A percentile compares a stretch with the other conserved stretches of the same genome.
Conservation (phyloP, 2,113 vertebrate genomes). For the Athene noctua region DNA sequence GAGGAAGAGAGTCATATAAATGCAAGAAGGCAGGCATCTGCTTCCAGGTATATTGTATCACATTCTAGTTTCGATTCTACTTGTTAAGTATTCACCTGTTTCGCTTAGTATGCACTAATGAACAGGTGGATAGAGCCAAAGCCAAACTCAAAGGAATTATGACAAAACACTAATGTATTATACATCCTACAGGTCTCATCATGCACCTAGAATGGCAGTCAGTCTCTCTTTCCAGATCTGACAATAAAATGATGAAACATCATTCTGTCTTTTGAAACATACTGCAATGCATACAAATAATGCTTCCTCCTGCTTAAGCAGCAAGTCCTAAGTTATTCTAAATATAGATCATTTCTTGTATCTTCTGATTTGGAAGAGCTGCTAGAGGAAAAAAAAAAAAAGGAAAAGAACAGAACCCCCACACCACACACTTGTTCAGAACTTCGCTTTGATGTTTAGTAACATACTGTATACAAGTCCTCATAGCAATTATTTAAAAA, state of each 20-base stretch:
- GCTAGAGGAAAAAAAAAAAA: neutral
- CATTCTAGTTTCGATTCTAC: constrained; percentile 75
- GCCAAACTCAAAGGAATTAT: constrained; percentile 78
- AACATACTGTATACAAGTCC: neutral
- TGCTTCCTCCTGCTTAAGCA: constrained; percentile 47
- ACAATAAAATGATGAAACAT: constrained; percentile 67
- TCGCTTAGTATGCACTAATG: constrained; percentile 77
- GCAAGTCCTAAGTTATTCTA: constrained; percentile 40
- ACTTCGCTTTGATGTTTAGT: neutral
- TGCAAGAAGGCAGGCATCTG: neutral
- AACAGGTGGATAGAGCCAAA: constrained; percentile 77
- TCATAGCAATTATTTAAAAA: neutral
- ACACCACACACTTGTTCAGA: neutral
- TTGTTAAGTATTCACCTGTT: constrained; percentile 79
- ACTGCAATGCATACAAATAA: constrained; percentile 36
- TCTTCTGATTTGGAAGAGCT: constrained; percentile 37
- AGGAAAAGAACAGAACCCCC: neutral
- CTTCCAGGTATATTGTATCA: constrained; percentile 67
- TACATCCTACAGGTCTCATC: constrained; percentile 73
- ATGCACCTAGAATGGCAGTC: constrained; percentile 55
- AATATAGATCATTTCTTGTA: constrained; percentile 36
- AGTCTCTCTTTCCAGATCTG: constrained; percentile 70
- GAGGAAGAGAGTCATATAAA: neutral
- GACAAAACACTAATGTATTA: constrained; percentile 67
- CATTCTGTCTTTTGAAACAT: constrained; percentile 55